Evolutionary conservation across 2,888 invertebrate species (phyloP).

Genomic region (Agrochola circellaris): DNA sequence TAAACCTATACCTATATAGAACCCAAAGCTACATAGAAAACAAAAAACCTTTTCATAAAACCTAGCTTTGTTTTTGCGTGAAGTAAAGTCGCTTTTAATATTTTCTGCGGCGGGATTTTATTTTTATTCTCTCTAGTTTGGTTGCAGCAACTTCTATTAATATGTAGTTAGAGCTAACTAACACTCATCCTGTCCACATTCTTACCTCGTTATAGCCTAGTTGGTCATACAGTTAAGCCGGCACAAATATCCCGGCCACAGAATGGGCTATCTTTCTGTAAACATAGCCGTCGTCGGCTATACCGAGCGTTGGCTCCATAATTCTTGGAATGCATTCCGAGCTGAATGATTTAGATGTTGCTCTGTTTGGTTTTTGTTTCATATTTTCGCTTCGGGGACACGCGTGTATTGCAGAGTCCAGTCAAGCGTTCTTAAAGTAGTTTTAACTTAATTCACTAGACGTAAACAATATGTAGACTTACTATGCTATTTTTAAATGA

Average conservation of each 20-base stretch:
- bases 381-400: slow-evolving; percentile 30
- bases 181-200: slow-evolving; percentile 22
- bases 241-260: not conserved
- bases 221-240: slow-evolving; percentile 6
- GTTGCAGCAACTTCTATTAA: slow-evolving; percentile 8
- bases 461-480: not conserved
- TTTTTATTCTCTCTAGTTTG: not conserved
- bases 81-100: slow-evolving; percentile 12
- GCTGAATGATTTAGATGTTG: slow-evolving; percentile 57
- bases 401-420: not conserved
- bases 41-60: not conserved
- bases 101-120: slow-evolving; percentile 6
- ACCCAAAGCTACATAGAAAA: no score
- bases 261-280: slow-evolving; percentile 29
- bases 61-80: not conserved
- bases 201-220: not conserved
- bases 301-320: slow-evolving; percentile 36
- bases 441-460: not conserved
- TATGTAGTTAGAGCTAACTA: slow-evolving; percentile 1
- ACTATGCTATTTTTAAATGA: not conserved
- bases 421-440: not conserved
- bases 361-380: slow-evolving; percentile 32
- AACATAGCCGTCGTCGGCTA: slow-evolving; percentile 24
- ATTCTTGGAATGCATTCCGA: slow-evolving; percentile 50
- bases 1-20: not conserved